Conservation (phyloP, 1,140 invertebrate genomes). For the Tribolium castaneum region DNA sequence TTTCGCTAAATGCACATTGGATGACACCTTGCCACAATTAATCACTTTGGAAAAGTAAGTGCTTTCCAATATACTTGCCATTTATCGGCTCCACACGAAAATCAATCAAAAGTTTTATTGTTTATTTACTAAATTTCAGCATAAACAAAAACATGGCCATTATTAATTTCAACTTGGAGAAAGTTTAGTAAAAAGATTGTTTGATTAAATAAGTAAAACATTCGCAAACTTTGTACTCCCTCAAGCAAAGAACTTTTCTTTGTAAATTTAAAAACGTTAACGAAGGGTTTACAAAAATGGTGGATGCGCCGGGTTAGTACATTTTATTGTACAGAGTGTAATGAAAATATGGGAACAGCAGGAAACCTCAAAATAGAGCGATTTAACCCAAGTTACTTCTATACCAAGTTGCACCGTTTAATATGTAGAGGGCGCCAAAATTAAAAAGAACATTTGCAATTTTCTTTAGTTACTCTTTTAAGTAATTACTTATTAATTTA, state of each 20-base stretch:
- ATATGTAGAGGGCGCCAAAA: no score
- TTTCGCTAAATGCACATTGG: neutral
- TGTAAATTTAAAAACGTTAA: neutral
- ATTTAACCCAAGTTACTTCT: no score
- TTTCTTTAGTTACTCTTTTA: no score
- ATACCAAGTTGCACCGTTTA: no score
- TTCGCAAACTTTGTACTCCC: neutral
- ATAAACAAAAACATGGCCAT: slow-evolving; percentile 6
- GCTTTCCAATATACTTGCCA: slow-evolving; percentile 1
- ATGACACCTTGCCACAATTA: slow-evolving; percentile 12
- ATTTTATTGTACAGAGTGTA: neutral
- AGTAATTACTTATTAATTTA: no score
- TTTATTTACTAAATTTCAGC: slow-evolving; percentile 2
- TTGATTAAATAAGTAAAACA: slow-evolving; percentile 19
- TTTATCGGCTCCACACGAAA: neutral
- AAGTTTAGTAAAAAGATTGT: neutral
- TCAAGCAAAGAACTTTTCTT: neutral
- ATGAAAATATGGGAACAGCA: no score
- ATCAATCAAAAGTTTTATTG: neutral
- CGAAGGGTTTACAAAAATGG: slow-evolving; percentile 2
- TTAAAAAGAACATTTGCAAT: no score
- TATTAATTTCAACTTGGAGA: neutral
- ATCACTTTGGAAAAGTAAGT: neutral
- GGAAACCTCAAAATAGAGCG: no score
- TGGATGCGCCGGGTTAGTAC: slow-evolving; percentile 29